Percentiles rank a stretch among this genome's conserved stretches.
These are phyloP conservation scores for Melieria omissa DNA, from an alignment of 2,888 invertebrate species.

Conservation along the genomic window DNA sequence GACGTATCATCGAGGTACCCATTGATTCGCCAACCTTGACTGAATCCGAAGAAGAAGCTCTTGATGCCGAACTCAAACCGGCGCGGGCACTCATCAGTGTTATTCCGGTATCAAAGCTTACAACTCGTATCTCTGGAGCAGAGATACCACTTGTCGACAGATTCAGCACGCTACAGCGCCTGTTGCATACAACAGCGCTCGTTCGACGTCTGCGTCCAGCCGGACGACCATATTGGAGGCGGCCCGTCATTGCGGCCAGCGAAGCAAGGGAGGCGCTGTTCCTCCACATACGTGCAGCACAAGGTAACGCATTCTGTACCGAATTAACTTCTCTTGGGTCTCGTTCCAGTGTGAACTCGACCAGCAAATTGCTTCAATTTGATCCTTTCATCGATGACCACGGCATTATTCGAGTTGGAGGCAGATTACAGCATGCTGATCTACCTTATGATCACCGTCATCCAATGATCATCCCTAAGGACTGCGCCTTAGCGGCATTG, in stretches of 20 bases:
- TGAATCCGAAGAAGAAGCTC: not conserved
- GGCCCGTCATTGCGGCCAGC: not conserved
- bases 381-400: not conserved
- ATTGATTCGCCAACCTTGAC: not conserved
- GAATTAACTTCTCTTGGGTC: not conserved
- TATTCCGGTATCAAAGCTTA: not conserved
- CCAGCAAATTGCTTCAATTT: not conserved
- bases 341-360: not conserved
- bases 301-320: not conserved
- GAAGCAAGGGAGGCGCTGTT: not conserved
- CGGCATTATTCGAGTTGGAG: not conserved
- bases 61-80: not conserved
- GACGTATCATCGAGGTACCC: not conserved
- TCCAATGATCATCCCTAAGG: not conserved
- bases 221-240: not conserved
- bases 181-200: no score
- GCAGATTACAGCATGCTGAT: not conserved
- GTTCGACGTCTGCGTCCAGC: not conserved
- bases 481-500: not conserved
- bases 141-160: no score
- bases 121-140: not conserved
- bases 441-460: not conserved
- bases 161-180: no score
- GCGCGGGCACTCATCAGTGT: not conserved
- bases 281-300: not conserved